Evolutionary conservation across 2,888 invertebrate species (phyloP), one percentile per base, ranked within the genome.

Genomic region (Eledone cirrhosa): DNA sequence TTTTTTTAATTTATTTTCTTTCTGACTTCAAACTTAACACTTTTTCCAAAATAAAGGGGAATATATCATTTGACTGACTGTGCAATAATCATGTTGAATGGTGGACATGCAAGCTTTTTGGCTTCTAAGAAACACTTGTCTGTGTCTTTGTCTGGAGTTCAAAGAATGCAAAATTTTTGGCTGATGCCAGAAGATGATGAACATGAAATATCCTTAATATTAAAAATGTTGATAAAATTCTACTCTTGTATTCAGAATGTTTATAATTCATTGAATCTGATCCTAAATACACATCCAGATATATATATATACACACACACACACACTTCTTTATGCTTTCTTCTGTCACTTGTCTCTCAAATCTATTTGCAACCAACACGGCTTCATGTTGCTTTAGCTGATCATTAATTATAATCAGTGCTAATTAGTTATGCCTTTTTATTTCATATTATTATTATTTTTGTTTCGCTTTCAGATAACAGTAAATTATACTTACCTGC

Each of bases 201-300:
- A 33, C n/a, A 19, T 72, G 33, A 72, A 72, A 72, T 72, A 33
- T 72, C 72, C 72, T 72, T 72, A 72, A 72, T 72, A 41, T 41
- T 41, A 63, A 63, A n/a, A 72, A 72, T 72, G 72, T 72, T 72
- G 72, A 72, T 72, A 31, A n/a, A 72, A 72, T 41, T 41, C 29
- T 72, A 72, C n/a, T 72, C 72, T 41, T 41, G 72, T 72, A 33
- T 72, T 72, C 72, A 72, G 72, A 22, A 72, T 24, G 31, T 72
- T 16, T 72, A 33, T 41, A 72, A n/a, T 72, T 72, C 22, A 22
- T 72, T 72, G 33, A 67, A 67, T 67, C 29, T 67, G 19, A 29
- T 29, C 7, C 29, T 31, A 67, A 29, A 14, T 24, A 27, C 27
- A 67, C 31, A 29, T 31, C n/a, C 33, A n/a, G n/a, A 22, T 41